Evolutionary conservation across 1,140 invertebrate genomes (phyloP).

Genomic region (Acromyrmex echinatior): DNA sequence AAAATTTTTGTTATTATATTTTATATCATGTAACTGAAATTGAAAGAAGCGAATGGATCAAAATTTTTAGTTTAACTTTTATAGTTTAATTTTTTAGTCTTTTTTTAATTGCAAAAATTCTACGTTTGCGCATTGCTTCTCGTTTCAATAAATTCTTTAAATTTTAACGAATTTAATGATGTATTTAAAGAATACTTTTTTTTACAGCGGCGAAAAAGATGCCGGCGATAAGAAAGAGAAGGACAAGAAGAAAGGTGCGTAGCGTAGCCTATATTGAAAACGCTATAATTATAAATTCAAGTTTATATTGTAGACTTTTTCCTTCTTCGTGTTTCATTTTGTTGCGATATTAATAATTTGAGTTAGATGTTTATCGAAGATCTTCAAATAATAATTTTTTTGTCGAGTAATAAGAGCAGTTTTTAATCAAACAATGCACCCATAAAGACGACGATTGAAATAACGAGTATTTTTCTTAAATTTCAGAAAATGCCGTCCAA

Average conservation of each 20-base stretch:
- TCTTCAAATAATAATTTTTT: conserved; percentile 11
- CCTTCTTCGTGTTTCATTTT: background rate
- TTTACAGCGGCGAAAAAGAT: conserved; percentile 83
- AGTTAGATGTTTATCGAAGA: background rate
- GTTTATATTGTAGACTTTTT: conserved; percentile 7
- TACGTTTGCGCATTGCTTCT: background rate
- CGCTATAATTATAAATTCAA: conserved; percentile 43
- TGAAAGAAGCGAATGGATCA: background rate
- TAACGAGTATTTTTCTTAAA: conserved; percentile 36
- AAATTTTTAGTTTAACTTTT: background rate
- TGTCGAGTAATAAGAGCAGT: background rate
- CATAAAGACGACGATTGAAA: background rate
- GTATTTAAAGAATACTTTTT: conserved; percentile 56
- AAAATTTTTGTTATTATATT: background rate
- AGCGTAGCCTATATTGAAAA: background rate
- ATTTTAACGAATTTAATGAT: background rate
- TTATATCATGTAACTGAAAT: background rate
- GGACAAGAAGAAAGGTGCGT: conserved; percentile 84
- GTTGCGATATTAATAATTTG: background rate
- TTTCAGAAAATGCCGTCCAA: conserved; percentile 89
- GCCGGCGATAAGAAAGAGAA: conserved; percentile 85
- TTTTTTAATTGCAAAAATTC: background rate
- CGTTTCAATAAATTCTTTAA: background rate
- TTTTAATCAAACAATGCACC: background rate
- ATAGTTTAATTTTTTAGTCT: background rate